Conservation (phyloP, 2,797 vertebrate genomes). For the Chanos chanos region DNA sequence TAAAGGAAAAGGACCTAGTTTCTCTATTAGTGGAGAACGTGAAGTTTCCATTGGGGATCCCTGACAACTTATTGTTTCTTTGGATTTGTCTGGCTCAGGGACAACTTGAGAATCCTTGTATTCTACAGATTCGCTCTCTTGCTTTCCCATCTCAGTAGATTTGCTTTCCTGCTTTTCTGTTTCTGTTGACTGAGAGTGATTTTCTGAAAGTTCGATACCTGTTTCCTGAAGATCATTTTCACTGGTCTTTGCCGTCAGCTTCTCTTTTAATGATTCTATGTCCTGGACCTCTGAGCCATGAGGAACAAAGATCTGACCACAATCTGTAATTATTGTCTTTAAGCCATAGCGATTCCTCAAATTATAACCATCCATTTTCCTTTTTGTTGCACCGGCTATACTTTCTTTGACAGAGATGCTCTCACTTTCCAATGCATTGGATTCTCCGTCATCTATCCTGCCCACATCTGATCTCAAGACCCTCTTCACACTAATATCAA, state of each 20-base stretch:
- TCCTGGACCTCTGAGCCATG: slow-evolving; percentile 58
- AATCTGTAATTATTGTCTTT: slow-evolving; percentile 68
- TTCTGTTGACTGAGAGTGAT: too few species aligned
- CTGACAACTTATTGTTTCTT: too few species aligned
- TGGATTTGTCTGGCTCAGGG: too few species aligned
- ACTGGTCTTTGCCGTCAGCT: slow-evolving; percentile 6
- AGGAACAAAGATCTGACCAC: slow-evolving; percentile 72
- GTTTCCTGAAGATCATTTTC: background rate
- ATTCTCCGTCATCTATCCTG: background rate
- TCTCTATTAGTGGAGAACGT: too few species aligned
- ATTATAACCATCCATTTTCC: slow-evolving; percentile 62
- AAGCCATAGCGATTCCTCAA: slow-evolving; percentile 67
- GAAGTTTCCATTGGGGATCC: too few species aligned
- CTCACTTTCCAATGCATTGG: slow-evolving; percentile 3
- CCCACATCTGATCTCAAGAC: slow-evolving; percentile 34
- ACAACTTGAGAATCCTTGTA: too few species aligned
- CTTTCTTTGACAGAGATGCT: slow-evolving; percentile 24
- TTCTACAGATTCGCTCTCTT: slow-evolving; percentile 10
- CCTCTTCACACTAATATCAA: slow-evolving; percentile 12
- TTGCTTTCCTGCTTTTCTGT: slow-evolving; percentile 2
- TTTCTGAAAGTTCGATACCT: too few species aligned
- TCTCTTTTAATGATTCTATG: slow-evolving; percentile 41
- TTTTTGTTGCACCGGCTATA: slow-evolving; percentile 50
- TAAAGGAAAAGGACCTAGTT: too few species aligned
- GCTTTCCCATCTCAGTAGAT: slow-evolving; percentile 15